A percentile compares a stretch with the other conserved stretches of the same genome.
Evolutionary conservation across 2,888 invertebrate genomes (phyloP).

Genomic region (Sceliomorpha sp.): DNA sequence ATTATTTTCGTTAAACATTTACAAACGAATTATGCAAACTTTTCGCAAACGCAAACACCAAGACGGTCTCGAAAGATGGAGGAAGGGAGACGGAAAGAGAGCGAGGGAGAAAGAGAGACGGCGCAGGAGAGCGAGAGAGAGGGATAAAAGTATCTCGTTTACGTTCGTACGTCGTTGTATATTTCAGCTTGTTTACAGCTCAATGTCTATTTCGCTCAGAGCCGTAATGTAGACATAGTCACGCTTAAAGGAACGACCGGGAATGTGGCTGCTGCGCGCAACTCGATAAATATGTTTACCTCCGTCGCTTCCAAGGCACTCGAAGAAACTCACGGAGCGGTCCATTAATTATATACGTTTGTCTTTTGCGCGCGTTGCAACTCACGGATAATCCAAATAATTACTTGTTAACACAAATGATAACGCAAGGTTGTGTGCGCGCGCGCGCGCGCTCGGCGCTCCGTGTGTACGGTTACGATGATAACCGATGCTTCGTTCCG

Average conservation of each 20-base stretch:
- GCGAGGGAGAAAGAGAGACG: conserved; percentile 12
- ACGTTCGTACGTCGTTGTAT: conserved; percentile 27
- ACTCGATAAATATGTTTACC: conserved; percentile 43
- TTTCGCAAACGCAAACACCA: conserved; percentile 3
- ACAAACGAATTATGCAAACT: conserved; percentile 30
- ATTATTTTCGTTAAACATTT: too few species aligned
- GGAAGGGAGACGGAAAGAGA: conserved; percentile 5
- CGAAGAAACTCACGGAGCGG: conserved; percentile 20
- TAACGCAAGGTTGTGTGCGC: not conserved
- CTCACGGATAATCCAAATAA: conserved; percentile 13
- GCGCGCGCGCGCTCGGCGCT: too few species aligned
- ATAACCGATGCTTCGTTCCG: too few species aligned
- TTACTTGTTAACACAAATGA: conserved; percentile 4
- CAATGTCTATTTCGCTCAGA: conserved; percentile 30
- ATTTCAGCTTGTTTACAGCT: conserved; percentile 42
- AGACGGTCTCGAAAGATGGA: conserved; percentile 14
- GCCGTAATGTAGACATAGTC: conserved; percentile 5
- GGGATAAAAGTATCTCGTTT: conserved; percentile 28
- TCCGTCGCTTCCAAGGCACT: conserved; percentile 22
- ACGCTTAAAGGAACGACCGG: conserved; percentile 24
- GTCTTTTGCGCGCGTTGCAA: conserved; percentile 31
- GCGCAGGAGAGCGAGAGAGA: conserved; percentile 6
- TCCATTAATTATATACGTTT: conserved; percentile 33
- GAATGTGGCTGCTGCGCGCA: conserved; percentile 41
- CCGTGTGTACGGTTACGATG: too few species aligned